A percentile compares a stretch with the other conserved stretches of the same genome.
Conservation (phyloP, 92 coral and sea anemone genomes). For the Epizoanthus illoricatus region DNA sequence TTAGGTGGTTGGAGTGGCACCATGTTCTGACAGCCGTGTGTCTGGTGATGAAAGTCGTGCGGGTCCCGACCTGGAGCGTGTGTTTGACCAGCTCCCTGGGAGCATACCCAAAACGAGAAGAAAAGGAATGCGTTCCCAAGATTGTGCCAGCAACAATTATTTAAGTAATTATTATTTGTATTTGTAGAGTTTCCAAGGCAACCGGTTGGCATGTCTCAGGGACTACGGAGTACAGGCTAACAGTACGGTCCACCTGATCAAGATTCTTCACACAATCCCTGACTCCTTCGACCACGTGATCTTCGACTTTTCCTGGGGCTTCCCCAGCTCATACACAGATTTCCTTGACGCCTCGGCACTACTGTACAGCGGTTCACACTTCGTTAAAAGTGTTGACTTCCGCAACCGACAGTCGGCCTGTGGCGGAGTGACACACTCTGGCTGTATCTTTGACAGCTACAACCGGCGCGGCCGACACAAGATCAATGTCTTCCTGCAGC, state of each 20-base stretch:
- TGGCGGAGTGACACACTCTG: neutral
- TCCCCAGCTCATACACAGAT: constrained; percentile 4
- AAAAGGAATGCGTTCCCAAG: neutral
- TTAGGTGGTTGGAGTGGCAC: too few species aligned
- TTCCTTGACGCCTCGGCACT: constrained; percentile 32
- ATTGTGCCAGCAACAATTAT: constrained; percentile 8
- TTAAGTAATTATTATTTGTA: constrained; percentile 5
- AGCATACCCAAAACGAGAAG: too few species aligned
- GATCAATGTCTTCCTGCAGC: constrained; percentile 11
- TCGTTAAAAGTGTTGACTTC: constrained; percentile 4
- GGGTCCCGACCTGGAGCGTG: too few species aligned
- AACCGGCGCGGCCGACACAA: constrained; percentile 3
- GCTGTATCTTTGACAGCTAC: neutral
- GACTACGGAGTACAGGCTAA: constrained; percentile 1
- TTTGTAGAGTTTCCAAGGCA: too few species aligned
- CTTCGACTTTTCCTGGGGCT: constrained; percentile 33
- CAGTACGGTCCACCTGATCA: constrained; percentile 25
- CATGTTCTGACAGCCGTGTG: too few species aligned
- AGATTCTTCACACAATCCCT: constrained; percentile 9
- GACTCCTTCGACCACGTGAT: constrained; percentile 24
- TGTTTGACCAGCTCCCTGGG: too few species aligned
- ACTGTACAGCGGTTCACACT: constrained; percentile 1
- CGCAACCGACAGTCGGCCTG: neutral
- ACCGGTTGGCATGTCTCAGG: neutral
- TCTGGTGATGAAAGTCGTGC: too few species aligned